A percentile compares a stretch with the other conserved stretches of the same genome.
These are phyloP conservation scores for Paralvinella palmiformis DNA, from an alignment of 1,140 invertebrate genomes.

Conservation along the genomic window DNA sequence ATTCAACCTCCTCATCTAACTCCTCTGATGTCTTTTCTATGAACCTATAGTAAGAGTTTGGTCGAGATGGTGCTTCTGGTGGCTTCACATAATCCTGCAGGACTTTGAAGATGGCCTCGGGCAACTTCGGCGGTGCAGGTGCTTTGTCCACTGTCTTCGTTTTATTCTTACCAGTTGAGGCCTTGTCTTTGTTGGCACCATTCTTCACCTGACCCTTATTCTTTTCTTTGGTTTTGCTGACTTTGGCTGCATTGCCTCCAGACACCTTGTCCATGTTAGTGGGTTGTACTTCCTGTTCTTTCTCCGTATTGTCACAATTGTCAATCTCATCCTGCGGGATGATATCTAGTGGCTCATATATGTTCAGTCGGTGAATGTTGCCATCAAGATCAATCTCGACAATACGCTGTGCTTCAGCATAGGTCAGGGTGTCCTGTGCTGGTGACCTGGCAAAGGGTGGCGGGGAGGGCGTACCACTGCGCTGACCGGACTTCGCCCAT, in stretches of 20 bases:
- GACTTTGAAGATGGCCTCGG: conserved; percentile 75
- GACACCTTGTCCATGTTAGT: too few species aligned
- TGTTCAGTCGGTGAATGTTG: conserved; percentile 54
- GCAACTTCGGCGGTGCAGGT: conserved; percentile 54
- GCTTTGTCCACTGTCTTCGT: neutral
- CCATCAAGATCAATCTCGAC: conserved; percentile 78
- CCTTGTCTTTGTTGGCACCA: neutral
- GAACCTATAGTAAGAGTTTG: conserved; percentile 75
- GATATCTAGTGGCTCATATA: conserved; percentile 52
- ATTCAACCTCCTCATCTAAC: conserved; percentile 88
- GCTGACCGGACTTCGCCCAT: conserved; percentile 4
- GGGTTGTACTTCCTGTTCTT: conserved; percentile 44
- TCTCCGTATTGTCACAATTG: conserved; percentile 46
- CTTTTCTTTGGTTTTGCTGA: conserved; percentile 40
- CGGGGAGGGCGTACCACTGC: conserved; percentile 36
- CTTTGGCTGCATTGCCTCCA: conserved; percentile 28
- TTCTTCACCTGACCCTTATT: conserved; percentile 5
- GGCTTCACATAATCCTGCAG: conserved; percentile 67
- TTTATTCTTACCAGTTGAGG: neutral
- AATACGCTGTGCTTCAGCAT: conserved; percentile 72
- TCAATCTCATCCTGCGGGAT: conserved; percentile 49
- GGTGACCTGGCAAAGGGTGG: conserved; percentile 45
- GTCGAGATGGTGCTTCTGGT: conserved; percentile 69
- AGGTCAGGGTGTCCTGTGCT: conserved; percentile 56
- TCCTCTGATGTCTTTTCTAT: conserved; percentile 93